Percentiles rank a stretch among this genome's conserved stretches.
These are phyloP conservation scores for Mungos mungo DNA, from an alignment of 2,113 vertebrate species.

Conservation along the genomic window DNA sequence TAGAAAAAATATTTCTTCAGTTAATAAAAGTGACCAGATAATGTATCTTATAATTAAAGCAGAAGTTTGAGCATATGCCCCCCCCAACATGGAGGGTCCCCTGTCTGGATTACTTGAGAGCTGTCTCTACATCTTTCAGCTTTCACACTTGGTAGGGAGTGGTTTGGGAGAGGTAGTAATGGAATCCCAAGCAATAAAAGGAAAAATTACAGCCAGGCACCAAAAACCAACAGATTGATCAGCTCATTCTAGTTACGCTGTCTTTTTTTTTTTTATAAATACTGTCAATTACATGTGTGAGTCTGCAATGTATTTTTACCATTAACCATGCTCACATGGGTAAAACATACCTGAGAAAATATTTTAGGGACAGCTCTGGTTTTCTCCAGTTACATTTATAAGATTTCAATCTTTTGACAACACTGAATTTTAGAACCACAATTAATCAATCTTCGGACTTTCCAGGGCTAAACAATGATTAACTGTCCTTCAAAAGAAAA, in stretches of 20 bases:
- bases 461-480: slow-evolving; percentile 38
- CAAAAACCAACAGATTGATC: neutral
- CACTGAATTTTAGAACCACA: neutral
- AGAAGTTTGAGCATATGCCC: neutral
- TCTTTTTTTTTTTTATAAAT: neutral
- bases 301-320: slow-evolving; percentile 11
- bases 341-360: slow-evolving; percentile 10
- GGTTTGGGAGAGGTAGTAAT: neutral
- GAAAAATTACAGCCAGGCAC: slow-evolving; percentile 11
- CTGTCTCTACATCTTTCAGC: neutral
- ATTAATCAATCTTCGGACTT: slow-evolving; percentile 39
- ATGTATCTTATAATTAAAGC: slow-evolving; percentile 30
- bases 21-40: slow-evolving; percentile 35
- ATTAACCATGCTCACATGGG: neutral
- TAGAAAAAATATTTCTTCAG: slow-evolving; percentile 10
- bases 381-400: neutral
- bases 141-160: neutral
- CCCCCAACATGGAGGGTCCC: neutral
- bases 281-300: neutral
- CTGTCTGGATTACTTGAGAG: neutral
- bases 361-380: slow-evolving; percentile 11
- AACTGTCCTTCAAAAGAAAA: slow-evolving; percentile 36
- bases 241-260: neutral
- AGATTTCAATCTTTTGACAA: slow-evolving; percentile 54
- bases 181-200: neutral